Evolutionary conservation across 92 coral and sea anemone species (phyloP), one percentile per base, ranked within the genome.

Genomic region (Porites evermanni): DNA sequence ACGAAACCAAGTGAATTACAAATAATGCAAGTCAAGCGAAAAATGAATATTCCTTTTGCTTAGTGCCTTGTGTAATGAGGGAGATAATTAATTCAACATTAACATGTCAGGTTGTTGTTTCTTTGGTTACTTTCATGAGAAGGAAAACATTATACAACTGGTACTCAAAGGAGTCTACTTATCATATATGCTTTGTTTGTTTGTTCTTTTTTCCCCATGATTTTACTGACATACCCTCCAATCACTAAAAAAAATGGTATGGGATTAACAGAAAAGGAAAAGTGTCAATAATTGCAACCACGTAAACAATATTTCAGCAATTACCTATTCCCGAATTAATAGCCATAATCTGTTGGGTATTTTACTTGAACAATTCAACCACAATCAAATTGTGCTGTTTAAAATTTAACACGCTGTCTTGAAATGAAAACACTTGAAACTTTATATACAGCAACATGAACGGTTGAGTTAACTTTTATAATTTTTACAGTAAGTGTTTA

Each of bases 381-480:
- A 56, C 61, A 47, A 60, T 78, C 82, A 78, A 18, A 63, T 0
- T 23, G 21, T 9, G 4, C 21, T 58, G 80, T 77, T 61, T 58
- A 58, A 7, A 58, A 79, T 79, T 64, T 47, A 76, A 26, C 72
- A 66, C 7, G 83, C 72, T 44, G 72, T 23, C 60, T 76, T 67
- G 17, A 20, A 53, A 53, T 38, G 9, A 38, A 58, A 71, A 8
- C 56, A 51, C 67, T 38, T 14, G 61, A 70, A 68, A 70, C 29
- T 81, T 58, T 10, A 81, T 21, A 56, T 16, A 79, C 50, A 5
- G 77, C 19, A 38, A 72, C 58, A 81, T 24, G 18, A 29, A 69
- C 54, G 68, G 58, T 58, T 70, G 66, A 59, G 9, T 56, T 29
- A 79, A 54, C 75, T 68, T 80, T 70, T 21, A 69, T 56, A 81